Conservation (phyloP, 2,888 invertebrate genomes). For the Troides oblongomaculatus region DNA sequence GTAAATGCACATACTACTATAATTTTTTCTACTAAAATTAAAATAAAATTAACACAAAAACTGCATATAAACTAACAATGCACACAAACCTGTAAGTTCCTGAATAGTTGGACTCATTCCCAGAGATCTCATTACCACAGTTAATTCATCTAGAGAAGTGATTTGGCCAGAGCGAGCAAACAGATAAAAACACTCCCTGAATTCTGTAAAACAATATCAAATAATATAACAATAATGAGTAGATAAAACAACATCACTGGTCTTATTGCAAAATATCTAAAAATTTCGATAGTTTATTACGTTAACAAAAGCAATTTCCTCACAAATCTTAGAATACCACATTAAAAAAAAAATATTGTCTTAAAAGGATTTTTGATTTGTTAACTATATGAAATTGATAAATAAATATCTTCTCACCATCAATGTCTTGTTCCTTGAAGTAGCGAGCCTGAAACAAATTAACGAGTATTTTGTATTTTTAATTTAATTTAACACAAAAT, state of each 20-base stretch:
- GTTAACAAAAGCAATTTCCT: too few species aligned
- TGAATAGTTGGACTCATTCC: slow-evolving; percentile 96
- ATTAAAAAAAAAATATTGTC: too few species aligned
- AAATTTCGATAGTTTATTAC: too few species aligned
- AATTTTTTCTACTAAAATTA: background rate
- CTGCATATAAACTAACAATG: background rate
- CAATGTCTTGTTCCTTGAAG: slow-evolving; percentile 96
- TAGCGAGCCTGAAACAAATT: slow-evolving; percentile 88
- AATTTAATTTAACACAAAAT: slow-evolving; percentile 1
- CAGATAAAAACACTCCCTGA: slow-evolving; percentile 97
- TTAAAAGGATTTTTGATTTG: background rate
- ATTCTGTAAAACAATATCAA: slow-evolving; percentile 81
- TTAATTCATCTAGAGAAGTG: slow-evolving; percentile 92
- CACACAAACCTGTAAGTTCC: slow-evolving; percentile 84
- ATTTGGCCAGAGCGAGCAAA: slow-evolving; percentile 95
- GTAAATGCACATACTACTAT: too few species aligned
- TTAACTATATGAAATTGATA: background rate
- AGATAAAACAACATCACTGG: too few species aligned
- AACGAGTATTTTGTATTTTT: background rate
- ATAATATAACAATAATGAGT: background rate
- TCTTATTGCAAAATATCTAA: too few species aligned
- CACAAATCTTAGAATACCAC: too few species aligned
- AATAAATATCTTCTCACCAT: slow-evolving; percentile 82
- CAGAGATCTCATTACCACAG: slow-evolving; percentile 95
- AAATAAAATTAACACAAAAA: background rate